Base-by-base conservation (phyloP, 2,113 vertebrate species). In the Acrocephalus kingi region DNA sequence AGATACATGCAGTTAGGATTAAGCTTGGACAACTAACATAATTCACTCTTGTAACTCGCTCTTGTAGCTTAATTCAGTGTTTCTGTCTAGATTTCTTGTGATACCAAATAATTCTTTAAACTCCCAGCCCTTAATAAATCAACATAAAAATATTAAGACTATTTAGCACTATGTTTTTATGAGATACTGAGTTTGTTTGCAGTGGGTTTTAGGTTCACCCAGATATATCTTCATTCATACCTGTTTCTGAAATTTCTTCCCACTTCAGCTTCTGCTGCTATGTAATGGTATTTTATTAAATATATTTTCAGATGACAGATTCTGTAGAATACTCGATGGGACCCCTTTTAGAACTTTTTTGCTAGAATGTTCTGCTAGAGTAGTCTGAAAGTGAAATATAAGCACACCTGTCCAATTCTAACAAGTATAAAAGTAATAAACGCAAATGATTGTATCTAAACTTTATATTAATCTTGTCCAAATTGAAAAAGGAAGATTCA, bases 21-120 rank as follows among this genome's bases (percentile, higher is more conserved):
- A 94, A 86, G 82, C 59, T 86, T 90, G 72, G 56, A 78, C 93
- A 94, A 76, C 89, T 94, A 95, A 97, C 72, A 87, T 95, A 95
- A 96, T 97, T 90, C 64, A 1, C 28, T 73, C 63, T 24, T 41
- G 23, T 75, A 82, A 87, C 23, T 63, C 6, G 0, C 23, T 56
- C 54, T 21, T 71, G 25, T 64, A 77, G 79, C 20, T 48, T 67
- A 75, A 81, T 86, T 85, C 64, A 25, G n/a, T 11, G 12, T 55
- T 91, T 83, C 28, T 52, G 17, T 82, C 54, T 87, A 58, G 62
- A 55, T 84, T 85, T 85, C 39, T 80, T 3, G 5, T 73, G 39
- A 95, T 85, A 61, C 8, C 12, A 83, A 37, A 33, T 37, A 54
- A 61, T 69, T 88, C 13, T 59, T 89, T 55, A 45, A 72, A 33